Percentiles rank a stretch among this genome's conserved stretches.
Conservation (phyloP, 1,140 invertebrate species). For the Trichonephila inaurata region DNA sequence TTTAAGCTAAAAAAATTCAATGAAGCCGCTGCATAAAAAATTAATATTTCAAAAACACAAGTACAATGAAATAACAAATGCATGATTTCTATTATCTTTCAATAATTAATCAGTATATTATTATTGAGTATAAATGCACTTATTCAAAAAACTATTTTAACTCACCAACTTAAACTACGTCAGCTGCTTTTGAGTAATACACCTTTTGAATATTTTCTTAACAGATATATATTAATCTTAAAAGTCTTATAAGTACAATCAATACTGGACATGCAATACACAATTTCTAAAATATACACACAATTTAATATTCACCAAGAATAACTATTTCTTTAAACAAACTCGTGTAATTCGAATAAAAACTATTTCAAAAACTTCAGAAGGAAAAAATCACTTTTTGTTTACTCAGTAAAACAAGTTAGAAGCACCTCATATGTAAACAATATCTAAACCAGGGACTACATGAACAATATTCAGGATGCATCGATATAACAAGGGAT, state of each 20-base stretch:
- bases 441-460: background rate
- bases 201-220: background rate
- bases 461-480: background rate
- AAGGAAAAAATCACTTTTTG: background rate
- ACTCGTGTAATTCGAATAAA: no score
- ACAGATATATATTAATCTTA: background rate
- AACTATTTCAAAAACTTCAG: background rate
- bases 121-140: background rate
- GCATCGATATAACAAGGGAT: background rate
- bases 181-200: background rate
- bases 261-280: background rate
- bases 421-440: conserved; percentile 4
- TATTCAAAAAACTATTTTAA: background rate
- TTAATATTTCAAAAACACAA: no score
- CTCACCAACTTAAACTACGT: background rate
- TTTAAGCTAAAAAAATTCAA: no score
- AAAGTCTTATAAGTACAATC: background rate
- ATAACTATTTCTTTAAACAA: background rate
- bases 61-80: no score
- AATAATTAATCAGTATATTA: background rate
- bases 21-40: no score
- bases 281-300: background rate
- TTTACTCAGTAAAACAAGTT: background rate
- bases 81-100: no score
- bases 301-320: background rate